A percentile compares a stretch with the other conserved stretches of the same genome.
Conservation (phyloP, 1,140 invertebrate genomes). For the Rhagoletis pomonella region DNA sequence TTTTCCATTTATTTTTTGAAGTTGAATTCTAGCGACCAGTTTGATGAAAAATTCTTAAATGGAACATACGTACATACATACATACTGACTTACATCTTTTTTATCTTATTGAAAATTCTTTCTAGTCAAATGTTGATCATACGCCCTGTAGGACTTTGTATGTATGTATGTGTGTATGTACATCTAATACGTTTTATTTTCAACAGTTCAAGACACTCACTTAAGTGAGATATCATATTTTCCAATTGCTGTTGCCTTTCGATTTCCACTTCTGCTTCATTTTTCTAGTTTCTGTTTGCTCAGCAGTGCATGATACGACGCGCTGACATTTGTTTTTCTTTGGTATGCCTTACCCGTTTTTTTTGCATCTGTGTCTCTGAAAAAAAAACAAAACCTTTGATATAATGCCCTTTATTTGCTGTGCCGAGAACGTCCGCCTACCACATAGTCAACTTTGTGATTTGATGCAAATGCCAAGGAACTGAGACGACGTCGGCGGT, state of each 20-base stretch:
- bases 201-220: neutral
- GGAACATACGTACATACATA: no score
- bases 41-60: no score
- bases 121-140: no score
- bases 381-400: neutral
- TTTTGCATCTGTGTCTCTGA: no score
- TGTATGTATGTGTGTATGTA: neutral
- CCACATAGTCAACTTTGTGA: constrained; percentile 3
- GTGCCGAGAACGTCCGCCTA: neutral
- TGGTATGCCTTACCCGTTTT: no score
- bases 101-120: no score
- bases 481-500: neutral
- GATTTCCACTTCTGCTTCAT: neutral
- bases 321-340: constrained; percentile 3
- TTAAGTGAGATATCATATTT: constrained; percentile 10
- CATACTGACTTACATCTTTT: no score
- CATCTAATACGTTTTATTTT: neutral
- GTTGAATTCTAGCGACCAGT: no score
- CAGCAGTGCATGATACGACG: neutral
- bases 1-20: no score
- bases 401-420: neutral
- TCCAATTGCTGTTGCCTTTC: constrained; percentile 5
- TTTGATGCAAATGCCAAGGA: neutral
- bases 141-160: neutral
- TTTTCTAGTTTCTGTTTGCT: neutral